These are phyloP conservation scores for Rhagoletis zephyria DNA, from an alignment of 1,140 invertebrate species.

Conservation along the genomic window DNA sequence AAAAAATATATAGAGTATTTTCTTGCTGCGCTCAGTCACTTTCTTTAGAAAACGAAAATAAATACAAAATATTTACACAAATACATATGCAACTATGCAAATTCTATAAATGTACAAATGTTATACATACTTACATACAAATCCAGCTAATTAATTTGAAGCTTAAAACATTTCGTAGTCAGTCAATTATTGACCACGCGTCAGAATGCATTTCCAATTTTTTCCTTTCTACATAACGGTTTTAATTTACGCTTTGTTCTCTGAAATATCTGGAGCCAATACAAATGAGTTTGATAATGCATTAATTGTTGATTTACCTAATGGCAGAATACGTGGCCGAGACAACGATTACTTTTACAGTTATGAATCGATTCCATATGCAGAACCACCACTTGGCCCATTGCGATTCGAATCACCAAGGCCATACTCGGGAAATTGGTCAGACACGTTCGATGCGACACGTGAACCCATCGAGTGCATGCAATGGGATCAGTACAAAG, in stretches of 20 bases:
- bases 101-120: too few species aligned
- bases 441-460: conserved; percentile 61
- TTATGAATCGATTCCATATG: conserved; percentile 75
- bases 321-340: conserved; percentile 74
- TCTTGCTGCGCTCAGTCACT: background rate
- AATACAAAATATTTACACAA: conserved; percentile 15
- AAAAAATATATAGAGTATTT: background rate
- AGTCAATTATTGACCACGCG: conserved; percentile 6
- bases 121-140: background rate
- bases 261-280: too few species aligned
- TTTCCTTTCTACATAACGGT: conserved; percentile 20
- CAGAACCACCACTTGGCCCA: conserved; percentile 73
- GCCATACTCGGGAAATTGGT: conserved; percentile 58
- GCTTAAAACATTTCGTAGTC: background rate
- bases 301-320: conserved; percentile 60
- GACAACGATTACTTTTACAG: conserved; percentile 73
- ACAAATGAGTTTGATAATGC: background rate
- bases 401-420: conserved; percentile 69
- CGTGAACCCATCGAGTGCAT: conserved; percentile 58
- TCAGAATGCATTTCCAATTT: background rate
- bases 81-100: background rate
- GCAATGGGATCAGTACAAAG: conserved; percentile 63
- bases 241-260: background rate
- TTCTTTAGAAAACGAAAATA: background rate
- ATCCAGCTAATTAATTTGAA: background rate